Base-by-base conservation (phyloP, 2,797 vertebrate genomes). In the Mormyrops boulengeri region DNA sequence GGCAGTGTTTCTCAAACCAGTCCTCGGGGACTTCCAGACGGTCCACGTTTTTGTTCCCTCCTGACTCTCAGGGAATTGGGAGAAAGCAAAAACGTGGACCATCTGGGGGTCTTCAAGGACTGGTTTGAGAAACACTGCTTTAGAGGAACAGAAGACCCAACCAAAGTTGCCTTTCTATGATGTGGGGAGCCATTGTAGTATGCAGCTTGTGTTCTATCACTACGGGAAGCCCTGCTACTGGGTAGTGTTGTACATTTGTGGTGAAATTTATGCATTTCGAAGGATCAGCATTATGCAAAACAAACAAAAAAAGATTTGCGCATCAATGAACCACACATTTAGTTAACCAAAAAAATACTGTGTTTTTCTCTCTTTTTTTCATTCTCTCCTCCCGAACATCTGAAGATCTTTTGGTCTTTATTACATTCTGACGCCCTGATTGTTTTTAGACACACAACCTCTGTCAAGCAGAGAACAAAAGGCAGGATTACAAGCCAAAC, bases 401-500 rank as follows among this genome's bases (percentile, higher is more conserved):
- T 82, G 38, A 82, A 52, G n/a, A 41, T 87, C 30, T 55, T 87
- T 57, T 87, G 34, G 53, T 57, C n/a, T 57, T 87, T 52, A 52
- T 85, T 87, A 38, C 30, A 57, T 5, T 34, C 34, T 87, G 86
- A 60, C 52, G n/a, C 30, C 49, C 86, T 60, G 30, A 41, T 57
- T 62, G 26, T 30, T 87, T 87, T 87, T 87, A 57, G 38, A 60
- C 30, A 57, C 86, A 57, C 52, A 62, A n/a, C 52, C 86, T 87
- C 52, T 60, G 8, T 87, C 53, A 19, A 41, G 52, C 86, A 87
- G 17, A 60, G n/a, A 41, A 38, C 17, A 2, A 34, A 87, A 60
- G 52, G 53, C 17, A 60, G 57, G 52, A 60, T 87, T 87, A 57
- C 86, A 57, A 34, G 53, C 53, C 52, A 53, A 87, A 87, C 34